phyloP scores from a whole-genome alignment of 2,797 vertebrate species.

The Toxotes lorentzi region DNA sequence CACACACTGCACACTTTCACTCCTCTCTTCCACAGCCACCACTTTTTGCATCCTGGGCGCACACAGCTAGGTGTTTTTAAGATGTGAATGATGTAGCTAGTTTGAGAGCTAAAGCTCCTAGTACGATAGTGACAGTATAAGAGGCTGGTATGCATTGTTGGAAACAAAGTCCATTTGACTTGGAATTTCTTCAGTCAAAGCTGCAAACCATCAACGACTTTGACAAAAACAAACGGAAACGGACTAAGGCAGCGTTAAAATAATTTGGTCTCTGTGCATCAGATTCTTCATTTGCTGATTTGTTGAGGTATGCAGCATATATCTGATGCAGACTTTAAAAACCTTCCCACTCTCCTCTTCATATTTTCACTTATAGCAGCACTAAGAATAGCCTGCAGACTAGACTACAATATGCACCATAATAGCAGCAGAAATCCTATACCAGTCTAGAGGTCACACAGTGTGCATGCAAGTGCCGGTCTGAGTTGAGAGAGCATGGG shows the following conservation, averaged over 20 bases:
- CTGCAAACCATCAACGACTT: slow-evolving; percentile 8
- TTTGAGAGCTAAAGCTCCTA: neutral
- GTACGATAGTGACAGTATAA: neutral
- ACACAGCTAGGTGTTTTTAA: slow-evolving; percentile 1
- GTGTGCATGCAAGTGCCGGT: slow-evolving; percentile 28
- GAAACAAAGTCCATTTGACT: slow-evolving; percentile 16
- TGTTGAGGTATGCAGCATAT: slow-evolving; percentile 17
- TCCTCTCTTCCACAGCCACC: neutral
- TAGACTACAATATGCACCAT: slow-evolving; percentile 62
- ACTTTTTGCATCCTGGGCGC: neutral
- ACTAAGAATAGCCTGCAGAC: slow-evolving; percentile 56
- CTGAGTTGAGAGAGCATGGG: slow-evolving; percentile 17
- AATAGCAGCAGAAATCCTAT: slow-evolving; percentile 52
- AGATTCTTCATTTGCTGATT: slow-evolving; percentile 27
- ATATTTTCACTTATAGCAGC: slow-evolving; percentile 45
- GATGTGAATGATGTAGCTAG: neutral
- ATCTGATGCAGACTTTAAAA: slow-evolving; percentile 35
- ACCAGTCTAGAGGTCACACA: slow-evolving; percentile 49
- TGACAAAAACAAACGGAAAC: slow-evolving; percentile 27
- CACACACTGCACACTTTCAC: neutral
- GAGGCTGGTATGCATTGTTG: neutral
- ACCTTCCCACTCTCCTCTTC: slow-evolving; percentile 28
- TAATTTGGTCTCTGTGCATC: slow-evolving; percentile 11
- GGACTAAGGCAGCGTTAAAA: slow-evolving; percentile 7
- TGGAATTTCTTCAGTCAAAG: slow-evolving; percentile 21